Evolutionary conservation across 2,888 invertebrate genomes (phyloP).

Genomic region (Drosophila birchii): DNA sequence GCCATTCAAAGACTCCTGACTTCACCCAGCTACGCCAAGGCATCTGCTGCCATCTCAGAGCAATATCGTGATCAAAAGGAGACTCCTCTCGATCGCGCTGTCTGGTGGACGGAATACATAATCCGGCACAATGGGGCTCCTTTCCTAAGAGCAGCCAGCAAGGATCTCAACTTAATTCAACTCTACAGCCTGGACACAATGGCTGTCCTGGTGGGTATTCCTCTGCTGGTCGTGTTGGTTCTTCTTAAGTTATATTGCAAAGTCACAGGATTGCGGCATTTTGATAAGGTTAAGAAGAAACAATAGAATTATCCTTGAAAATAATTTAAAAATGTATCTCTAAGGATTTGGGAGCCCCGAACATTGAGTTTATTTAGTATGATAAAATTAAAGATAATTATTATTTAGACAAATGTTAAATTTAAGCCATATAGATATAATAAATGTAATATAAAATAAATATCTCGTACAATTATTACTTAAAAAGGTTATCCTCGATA

Average conservation of each 20-base stretch:
- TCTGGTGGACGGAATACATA: conserved; percentile 84
- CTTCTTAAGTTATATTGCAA: conserved; percentile 2
- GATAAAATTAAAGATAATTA: neutral
- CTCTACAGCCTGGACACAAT: conserved; percentile 75
- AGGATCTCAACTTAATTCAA: conserved; percentile 62
- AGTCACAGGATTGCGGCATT: neutral
- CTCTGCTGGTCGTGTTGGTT: conserved; percentile 19
- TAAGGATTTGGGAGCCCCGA: neutral
- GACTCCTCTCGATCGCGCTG: conserved; percentile 74
- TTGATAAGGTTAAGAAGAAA: conserved; percentile 36
- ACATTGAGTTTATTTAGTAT: too few relatives aligned
- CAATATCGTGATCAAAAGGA: conserved; percentile 81
- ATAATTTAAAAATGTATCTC: neutral
- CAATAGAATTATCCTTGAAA: neutral
- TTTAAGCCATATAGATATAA: too few relatives aligned
- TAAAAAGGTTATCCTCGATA: too few relatives aligned
- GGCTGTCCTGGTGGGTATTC: conserved; percentile 56
- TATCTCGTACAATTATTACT: too few relatives aligned
- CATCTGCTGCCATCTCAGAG: conserved; percentile 60
- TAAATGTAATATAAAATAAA: too few relatives aligned
- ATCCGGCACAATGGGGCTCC: conserved; percentile 79
- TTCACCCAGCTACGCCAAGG: conserved; percentile 55
- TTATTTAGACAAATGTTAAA: neutral
- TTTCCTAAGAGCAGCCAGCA: conserved; percentile 63
- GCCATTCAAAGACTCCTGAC: conserved; percentile 63